Percentiles rank a stretch among this genome's conserved stretches.
Conservation (phyloP, 2,113 vertebrate species). For the Conger conger region DNA sequence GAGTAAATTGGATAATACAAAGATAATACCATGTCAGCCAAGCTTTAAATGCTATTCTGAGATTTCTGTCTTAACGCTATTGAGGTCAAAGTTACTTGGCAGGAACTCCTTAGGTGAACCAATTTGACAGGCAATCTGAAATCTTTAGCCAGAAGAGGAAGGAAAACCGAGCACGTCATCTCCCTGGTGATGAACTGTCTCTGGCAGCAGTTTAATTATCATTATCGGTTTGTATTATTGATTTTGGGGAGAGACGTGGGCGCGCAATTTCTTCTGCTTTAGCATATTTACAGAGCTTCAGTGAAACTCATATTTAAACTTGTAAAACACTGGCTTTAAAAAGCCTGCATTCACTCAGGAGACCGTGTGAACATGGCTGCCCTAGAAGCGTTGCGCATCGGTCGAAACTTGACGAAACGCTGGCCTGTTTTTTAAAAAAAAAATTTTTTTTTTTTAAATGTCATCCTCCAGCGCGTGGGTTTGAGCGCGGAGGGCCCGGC, state of each 20-base stretch:
- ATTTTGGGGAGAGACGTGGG: not conserved
- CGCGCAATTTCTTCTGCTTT: not conserved
- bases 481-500: not conserved
- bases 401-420: too few relatives aligned
- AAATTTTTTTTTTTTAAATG: not conserved
- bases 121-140: not conserved
- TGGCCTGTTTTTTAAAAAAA: not conserved
- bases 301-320: too few relatives aligned
- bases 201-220: not conserved
- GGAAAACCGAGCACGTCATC: not conserved
- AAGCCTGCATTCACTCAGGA: too few relatives aligned
- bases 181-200: not conserved
- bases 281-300: too few relatives aligned
- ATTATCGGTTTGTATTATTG: not conserved
- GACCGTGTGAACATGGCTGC: not conserved
- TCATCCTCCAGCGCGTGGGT: not conserved
- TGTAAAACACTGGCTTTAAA: too few relatives aligned
- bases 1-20: not conserved
- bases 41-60: not conserved
- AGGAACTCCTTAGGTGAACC: not conserved
- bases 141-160: not conserved
- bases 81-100: not conserved
- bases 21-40: not conserved
- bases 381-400: not conserved
- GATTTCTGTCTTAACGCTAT: not conserved